Conservation (phyloP, 2,113 vertebrate species). For the Climacteris rufus region DNA sequence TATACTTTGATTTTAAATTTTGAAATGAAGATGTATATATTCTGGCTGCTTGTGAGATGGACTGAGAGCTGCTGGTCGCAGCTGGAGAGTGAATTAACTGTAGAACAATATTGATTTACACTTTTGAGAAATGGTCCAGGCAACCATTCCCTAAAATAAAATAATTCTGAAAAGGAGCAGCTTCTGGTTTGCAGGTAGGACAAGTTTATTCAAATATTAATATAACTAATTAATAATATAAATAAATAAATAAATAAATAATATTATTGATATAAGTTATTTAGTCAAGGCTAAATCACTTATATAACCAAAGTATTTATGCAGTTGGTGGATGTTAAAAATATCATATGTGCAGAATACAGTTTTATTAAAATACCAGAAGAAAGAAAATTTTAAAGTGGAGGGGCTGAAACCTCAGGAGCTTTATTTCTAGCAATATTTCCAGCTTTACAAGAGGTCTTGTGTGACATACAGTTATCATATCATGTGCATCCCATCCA, state of each 20-base stretch:
- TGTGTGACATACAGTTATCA: not conserved
- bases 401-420: not conserved
- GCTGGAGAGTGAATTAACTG: slow-evolving; percentile 32
- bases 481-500: not conserved
- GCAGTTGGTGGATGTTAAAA: slow-evolving; percentile 22
- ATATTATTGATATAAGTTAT: too few relatives aligned
- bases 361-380: slow-evolving; percentile 4
- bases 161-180: not conserved
- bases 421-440: not conserved
- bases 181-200: not conserved
- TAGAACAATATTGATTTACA: not conserved
- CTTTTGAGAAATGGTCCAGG: not conserved
- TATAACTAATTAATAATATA: too few relatives aligned
- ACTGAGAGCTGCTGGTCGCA: not conserved
- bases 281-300: not conserved
- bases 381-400: not conserved
- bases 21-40: slow-evolving; percentile 37
- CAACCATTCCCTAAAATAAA: not conserved
- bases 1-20: slow-evolving; percentile 26
- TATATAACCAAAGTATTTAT: slow-evolving; percentile 6
- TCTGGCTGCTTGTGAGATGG: slow-evolving; percentile 40
- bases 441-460: not conserved
- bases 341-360: not conserved
- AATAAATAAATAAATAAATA: too few relatives aligned
- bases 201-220: not conserved